These are phyloP conservation scores for Metopolophium dirhodum DNA, from an alignment of 1,140 invertebrate genomes.

Conservation along the genomic window DNA sequence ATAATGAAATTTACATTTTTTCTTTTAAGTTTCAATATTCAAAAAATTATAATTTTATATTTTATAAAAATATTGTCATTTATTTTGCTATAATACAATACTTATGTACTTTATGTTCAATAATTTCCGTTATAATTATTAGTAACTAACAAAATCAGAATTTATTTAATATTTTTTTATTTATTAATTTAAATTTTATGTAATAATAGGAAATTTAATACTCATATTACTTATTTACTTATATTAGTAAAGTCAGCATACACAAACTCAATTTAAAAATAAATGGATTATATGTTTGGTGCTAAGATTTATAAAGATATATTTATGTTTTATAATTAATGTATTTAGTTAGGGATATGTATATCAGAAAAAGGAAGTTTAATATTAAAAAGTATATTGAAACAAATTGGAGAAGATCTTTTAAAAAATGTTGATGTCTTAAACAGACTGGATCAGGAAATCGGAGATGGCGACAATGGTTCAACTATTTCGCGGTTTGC, in stretches of 20 bases:
- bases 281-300: neutral
- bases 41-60: too few relatives aligned
- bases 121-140: too few relatives aligned
- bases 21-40: too few relatives aligned
- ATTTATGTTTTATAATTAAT: neutral
- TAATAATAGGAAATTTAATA: too few relatives aligned
- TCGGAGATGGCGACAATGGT: slow-evolving; percentile 86
- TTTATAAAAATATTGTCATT: too few relatives aligned
- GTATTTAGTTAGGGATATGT: slow-evolving; percentile 59
- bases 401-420: slow-evolving; percentile 66
- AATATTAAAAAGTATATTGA: slow-evolving; percentile 66
- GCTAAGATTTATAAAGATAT: neutral
- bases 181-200: too few relatives aligned
- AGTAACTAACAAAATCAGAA: too few relatives aligned
- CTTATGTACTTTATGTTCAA: too few relatives aligned
- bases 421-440: slow-evolving; percentile 68
- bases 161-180: too few relatives aligned
- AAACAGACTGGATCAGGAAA: slow-evolving; percentile 76
- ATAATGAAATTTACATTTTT: too few relatives aligned
- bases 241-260: neutral
- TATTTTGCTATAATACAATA: too few relatives aligned
- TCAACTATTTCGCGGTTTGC: slow-evolving; percentile 74
- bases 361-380: slow-evolving; percentile 63
- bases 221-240: neutral
- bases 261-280: neutral